phyloP scores from a whole-genome alignment of 2,113 vertebrate species.

The Dasyurus viverrinus region DNA sequence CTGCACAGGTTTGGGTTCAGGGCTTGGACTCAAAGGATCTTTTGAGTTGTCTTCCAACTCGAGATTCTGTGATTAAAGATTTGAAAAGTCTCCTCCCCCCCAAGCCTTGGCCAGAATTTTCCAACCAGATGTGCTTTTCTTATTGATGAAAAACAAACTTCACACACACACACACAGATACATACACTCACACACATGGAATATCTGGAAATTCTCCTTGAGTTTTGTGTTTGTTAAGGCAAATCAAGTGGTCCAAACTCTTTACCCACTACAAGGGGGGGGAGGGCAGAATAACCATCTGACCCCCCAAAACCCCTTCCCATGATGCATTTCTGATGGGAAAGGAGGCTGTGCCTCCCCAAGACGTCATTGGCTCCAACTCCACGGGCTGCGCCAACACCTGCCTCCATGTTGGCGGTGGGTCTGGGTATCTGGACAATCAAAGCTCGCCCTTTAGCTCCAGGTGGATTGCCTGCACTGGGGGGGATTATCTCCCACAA shows the following conservation, averaged over 20 bases:
- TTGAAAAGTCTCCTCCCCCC: neutral
- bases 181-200: too few relatives aligned
- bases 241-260: neutral
- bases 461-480: neutral
- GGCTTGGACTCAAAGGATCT: neutral
- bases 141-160: neutral
- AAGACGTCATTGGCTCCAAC: neutral
- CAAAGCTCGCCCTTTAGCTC: neutral
- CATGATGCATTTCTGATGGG: neutral
- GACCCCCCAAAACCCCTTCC: too few relatives aligned
- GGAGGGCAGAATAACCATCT: neutral
- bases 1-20: neutral
- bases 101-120: neutral
- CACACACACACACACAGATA: neutral
- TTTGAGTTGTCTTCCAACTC: neutral
- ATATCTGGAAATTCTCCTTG: neutral
- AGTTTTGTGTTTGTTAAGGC: neutral
- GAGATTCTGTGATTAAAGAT: neutral
- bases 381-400: too few relatives aligned
- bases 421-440: neutral
- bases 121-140: neutral
- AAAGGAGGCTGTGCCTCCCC: neutral
- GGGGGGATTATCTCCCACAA: slow-evolving; percentile 29
- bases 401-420: neutral
- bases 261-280: too few relatives aligned